Base-by-base conservation (phyloP, 1,140 invertebrate genomes). In the Oppia nitens region DNA sequence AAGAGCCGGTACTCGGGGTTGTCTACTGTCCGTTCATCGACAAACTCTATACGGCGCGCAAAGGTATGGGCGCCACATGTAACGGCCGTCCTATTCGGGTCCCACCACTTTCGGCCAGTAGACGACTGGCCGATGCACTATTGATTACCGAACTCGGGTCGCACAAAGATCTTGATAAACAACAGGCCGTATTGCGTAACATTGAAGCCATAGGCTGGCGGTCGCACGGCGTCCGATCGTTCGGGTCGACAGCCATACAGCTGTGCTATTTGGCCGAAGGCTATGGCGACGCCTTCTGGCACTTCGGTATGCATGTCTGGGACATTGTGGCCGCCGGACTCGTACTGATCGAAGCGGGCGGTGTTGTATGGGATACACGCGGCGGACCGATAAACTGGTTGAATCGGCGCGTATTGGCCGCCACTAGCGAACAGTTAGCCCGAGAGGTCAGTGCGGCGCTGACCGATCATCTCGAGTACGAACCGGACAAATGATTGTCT, bases 201-300 rank as follows among this genome's bases (percentile, higher is more conserved):
- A 47, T 47, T 45, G 55, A 56, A 21, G 1, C 21, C 1, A 14
- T 59, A 2, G 14, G 14, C 11, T 53, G 56, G 56, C 56, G 57
- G 27, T 53, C 24, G 29, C 59, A 62, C 25, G 28, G 85, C 2
- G 73, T 86, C 47, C 79, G 90, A 58, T 74, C 81, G 2, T 70
- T 88, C 52, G 92, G 92, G 2, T 91, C 89, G n/a, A 86, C 87
- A 24, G 90, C 91, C 6, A 71, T 94, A 50, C 88, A 94, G 67
- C 87, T 96, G 81, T 83, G 84, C 24, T 84, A 84, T 78, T 85
- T 96, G 0, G 91, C 91, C 0, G 67, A 81, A 53, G 93, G 91
- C 11, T 81, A 78, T 26, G 81, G 82, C 17, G 91, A 97, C 75
- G 80, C 79, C 1, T 89, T 88, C 69, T 85, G 83, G 68, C 91